A percentile compares a stretch with the other conserved stretches of the same genome.
phyloP scores from a whole-genome alignment of 2,797 vertebrate species.

The Perodicticus potto region DNA sequence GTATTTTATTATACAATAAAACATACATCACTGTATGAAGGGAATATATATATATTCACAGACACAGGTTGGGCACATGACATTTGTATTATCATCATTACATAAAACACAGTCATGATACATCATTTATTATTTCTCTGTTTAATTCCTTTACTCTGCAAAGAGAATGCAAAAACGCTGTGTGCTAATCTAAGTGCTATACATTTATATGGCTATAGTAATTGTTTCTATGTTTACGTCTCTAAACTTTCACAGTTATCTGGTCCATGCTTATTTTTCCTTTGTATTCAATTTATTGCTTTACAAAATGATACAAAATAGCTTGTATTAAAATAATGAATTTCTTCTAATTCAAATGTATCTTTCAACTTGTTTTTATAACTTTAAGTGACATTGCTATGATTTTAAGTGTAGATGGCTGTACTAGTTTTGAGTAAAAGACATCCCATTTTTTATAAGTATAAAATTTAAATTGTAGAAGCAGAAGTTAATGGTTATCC shows the following conservation, averaged over 20 bases:
- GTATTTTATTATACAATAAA: background rate
- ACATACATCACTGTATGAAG: background rate
- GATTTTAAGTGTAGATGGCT: background rate
- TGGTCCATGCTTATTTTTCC: background rate
- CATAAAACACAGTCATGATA: background rate
- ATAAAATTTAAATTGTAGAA: background rate
- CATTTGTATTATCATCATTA: background rate
- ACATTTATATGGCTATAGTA: background rate
- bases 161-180: background rate
- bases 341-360: background rate
- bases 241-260: background rate
- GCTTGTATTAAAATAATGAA: background rate
- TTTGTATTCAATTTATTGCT: background rate
- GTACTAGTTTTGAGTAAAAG: background rate
- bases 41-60: background rate
- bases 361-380: background rate
- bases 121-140: background rate
- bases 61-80: fast-evolving
- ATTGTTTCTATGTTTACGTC: background rate
- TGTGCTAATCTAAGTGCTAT: background rate
- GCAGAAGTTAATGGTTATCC: background rate
- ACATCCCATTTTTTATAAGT: background rate
- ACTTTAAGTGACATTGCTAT: background rate
- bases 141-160: background rate
- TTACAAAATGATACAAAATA: background rate